Evolutionary conservation across 2,113 vertebrate species (phyloP).

Genomic region (Amblyornis subalaris): DNA sequence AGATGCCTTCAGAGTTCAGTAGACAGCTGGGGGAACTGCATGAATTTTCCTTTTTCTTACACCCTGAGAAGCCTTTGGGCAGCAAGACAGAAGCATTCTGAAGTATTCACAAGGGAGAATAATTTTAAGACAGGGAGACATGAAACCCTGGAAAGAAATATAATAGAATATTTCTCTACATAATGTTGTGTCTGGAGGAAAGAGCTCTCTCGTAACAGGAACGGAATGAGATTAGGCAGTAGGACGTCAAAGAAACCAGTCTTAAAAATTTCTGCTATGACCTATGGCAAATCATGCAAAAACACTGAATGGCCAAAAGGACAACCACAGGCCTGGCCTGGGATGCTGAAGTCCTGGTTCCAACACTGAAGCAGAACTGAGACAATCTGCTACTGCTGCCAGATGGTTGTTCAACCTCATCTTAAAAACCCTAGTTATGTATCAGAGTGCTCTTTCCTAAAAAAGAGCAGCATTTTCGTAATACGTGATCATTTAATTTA

Average conservation of each 20-base stretch:
- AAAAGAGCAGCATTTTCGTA: neutral
- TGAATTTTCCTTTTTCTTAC: neutral
- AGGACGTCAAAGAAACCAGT: neutral
- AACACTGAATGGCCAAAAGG: neutral
- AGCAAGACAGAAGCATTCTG: neutral
- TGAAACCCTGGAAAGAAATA: conserved; percentile 1
- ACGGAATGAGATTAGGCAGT: neutral
- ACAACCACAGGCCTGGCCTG: neutral
- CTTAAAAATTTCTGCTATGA: neutral
- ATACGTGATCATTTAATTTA: neutral
- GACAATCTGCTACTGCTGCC: neutral
- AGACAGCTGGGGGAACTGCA: neutral
- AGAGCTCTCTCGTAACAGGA: neutral
- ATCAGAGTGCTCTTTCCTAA: neutral
- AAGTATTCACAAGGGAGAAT: neutral
- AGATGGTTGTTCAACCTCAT: neutral
- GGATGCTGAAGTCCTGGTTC: neutral
- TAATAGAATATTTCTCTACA: neutral
- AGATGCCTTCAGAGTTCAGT: neutral
- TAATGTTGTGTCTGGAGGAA: neutral
- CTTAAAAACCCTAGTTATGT: neutral
- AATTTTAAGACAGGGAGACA: neutral
- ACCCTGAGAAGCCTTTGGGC: neutral
- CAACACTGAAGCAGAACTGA: neutral
- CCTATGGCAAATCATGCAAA: neutral